Evolutionary conservation across 2,888 invertebrate species (phyloP).

Genomic region (Scaptomyza polygonia): DNA sequence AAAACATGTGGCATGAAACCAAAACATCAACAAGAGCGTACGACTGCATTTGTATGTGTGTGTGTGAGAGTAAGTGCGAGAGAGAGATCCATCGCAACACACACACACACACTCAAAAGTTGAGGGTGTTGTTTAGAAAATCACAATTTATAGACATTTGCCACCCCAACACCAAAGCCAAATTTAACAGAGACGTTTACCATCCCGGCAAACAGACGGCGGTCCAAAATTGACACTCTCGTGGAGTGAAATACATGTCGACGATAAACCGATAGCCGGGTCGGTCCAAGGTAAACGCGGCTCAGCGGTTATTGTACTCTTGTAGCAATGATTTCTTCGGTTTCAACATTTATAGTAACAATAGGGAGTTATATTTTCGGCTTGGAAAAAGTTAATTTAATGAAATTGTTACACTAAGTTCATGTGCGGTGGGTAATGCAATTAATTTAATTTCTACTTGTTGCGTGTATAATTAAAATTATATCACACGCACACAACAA

Average conservation of each 20-base stretch:
- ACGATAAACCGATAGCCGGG: constrained; percentile 24
- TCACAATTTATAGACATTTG: constrained; percentile 21
- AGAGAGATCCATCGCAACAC: constrained; percentile 22
- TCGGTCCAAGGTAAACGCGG: constrained; percentile 47
- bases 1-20: constrained; percentile 51
- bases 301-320: constrained; percentile 66
- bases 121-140: constrained; percentile 47
- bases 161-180: constrained; percentile 49
- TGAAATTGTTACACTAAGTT: no score
- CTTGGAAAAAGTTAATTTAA: constrained; percentile 65
- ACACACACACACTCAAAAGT: constrained; percentile 6
- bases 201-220: constrained; percentile 49
- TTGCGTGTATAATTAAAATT: constrained; percentile 57
- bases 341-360: constrained; percentile 11
- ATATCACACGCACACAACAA: constrained; percentile 45
- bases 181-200: constrained; percentile 33
- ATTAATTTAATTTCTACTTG: constrained; percentile 57
- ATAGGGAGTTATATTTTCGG: constrained; percentile 8
- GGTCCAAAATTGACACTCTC: constrained; percentile 1
- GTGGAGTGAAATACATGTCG: constrained; percentile 51
- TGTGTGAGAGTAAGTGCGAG: not conserved
- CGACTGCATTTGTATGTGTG: not conserved
- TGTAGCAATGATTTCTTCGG: constrained; percentile 52
- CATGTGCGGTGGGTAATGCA: constrained; percentile 34
- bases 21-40: constrained; percentile 54